A percentile compares a stretch with the other conserved stretches of the same genome.
Conservation (phyloP, 2,888 invertebrate species). For the Mesorhabditis sp. region DNA sequence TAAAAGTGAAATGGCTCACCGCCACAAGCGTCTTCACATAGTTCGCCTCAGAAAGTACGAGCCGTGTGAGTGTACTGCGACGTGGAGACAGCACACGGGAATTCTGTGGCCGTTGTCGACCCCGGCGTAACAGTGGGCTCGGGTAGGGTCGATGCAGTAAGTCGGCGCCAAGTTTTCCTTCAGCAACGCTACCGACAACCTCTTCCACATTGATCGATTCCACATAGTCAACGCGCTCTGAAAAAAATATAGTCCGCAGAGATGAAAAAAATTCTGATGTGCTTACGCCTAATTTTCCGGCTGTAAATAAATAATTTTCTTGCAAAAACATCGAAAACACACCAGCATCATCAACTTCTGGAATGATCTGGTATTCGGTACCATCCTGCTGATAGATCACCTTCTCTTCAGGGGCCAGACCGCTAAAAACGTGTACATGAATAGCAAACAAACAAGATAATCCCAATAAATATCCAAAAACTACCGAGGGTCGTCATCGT, state of each 20-base stretch:
- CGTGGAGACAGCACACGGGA: background rate
- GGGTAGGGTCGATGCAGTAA: background rate
- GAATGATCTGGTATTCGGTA: too few species aligned
- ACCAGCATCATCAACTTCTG: too few species aligned
- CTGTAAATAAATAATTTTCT: too few species aligned
- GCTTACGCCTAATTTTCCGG: too few species aligned
- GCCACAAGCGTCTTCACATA: conserved; percentile 4
- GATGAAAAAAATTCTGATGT: too few species aligned
- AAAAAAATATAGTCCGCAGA: too few species aligned
- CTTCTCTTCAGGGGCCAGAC: too few species aligned
- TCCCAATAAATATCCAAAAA: background rate
- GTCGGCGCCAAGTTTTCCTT: background rate
- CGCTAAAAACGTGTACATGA: too few species aligned
- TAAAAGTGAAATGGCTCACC: background rate
- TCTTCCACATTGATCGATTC: conserved; percentile 4
- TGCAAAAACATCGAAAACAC: too few species aligned
- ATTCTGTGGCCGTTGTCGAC: background rate
- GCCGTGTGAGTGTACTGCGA: background rate
- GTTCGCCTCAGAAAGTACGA: background rate
- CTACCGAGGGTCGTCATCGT: conserved; percentile 6
- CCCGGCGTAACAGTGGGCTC: background rate
- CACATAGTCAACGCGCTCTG: too few species aligned
- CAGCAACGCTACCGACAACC: background rate
- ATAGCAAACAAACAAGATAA: too few species aligned
- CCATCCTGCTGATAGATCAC: too few species aligned